Evolutionary conservation across 2,888 invertebrate genomes (phyloP).

Genomic region (Listrodromus nycthemerus): DNA sequence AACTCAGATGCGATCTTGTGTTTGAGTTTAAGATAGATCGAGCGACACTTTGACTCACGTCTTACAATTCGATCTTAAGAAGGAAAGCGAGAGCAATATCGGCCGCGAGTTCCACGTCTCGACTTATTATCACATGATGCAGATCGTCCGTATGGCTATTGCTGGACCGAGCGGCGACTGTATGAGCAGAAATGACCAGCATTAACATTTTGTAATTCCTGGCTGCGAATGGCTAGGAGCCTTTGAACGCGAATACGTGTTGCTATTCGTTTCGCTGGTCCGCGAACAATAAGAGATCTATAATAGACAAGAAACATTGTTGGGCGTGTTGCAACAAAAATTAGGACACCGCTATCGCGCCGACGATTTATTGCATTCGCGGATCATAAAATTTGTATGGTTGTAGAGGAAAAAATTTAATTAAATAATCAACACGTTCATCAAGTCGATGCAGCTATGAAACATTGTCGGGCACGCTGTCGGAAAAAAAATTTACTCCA

Average conservation of each 20-base stretch:
- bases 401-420: neutral
- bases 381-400: neutral
- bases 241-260: neutral
- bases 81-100: neutral
- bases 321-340: neutral
- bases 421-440: neutral
- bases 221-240: neutral
- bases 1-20: too few relatives aligned
- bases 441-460: neutral
- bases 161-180: neutral
- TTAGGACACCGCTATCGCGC: neutral
- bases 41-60: too few relatives aligned
- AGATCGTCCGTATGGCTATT: slow-evolving; percentile 3
- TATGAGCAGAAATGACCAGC: neutral
- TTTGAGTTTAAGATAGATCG: too few relatives aligned
- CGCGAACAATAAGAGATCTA: slow-evolving; percentile 28
- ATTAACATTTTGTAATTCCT: slow-evolving; percentile 40
- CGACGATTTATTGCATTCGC: slow-evolving; percentile 27
- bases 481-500: neutral
- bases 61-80: neutral
- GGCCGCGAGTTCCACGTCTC: neutral
- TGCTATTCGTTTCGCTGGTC: neutral
- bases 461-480: neutral
- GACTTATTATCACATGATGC: slow-evolving; percentile 23
- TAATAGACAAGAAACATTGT: neutral